Evolutionary conservation across 2,888 invertebrate species (phyloP).

Genomic region (Chaetogeoica ovagalla): DNA sequence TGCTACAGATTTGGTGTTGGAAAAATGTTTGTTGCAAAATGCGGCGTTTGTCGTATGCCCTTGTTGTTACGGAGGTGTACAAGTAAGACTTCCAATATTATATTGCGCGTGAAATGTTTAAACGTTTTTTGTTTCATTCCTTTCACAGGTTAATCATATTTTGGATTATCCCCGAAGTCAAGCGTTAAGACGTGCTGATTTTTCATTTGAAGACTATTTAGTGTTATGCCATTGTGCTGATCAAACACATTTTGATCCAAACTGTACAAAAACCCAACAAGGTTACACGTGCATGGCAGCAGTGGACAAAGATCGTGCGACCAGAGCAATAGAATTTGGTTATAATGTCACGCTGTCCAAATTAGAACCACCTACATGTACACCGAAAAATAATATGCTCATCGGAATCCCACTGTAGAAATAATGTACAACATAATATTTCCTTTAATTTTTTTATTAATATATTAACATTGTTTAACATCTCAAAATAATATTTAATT

Average conservation of each 20-base stretch:
- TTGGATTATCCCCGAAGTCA: constrained; percentile 80
- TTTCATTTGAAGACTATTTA: constrained; percentile 68
- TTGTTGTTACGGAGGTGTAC: constrained; percentile 90
- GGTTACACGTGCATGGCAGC: constrained; percentile 85
- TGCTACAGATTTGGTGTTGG: constrained; percentile 88
- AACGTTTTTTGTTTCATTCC: neutral
- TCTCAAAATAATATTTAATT: too few species aligned
- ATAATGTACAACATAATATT: constrained; percentile 8
- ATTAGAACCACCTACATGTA: constrained; percentile 78
- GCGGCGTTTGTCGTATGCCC: constrained; percentile 89
- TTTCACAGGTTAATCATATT: constrained; percentile 64
- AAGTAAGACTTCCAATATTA: constrained; percentile 58
- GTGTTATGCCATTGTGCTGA: constrained; percentile 88
- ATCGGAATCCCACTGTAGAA: constrained; percentile 66
- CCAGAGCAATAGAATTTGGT: constrained; percentile 73
- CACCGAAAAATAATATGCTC: constrained; percentile 88
- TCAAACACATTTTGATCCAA: constrained; percentile 77
- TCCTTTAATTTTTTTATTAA: constrained; percentile 17
- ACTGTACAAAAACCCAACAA: constrained; percentile 71
- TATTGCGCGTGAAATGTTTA: neutral
- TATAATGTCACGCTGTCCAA: constrained; percentile 77
- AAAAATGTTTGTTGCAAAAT: constrained; percentile 74
- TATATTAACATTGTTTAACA: constrained; percentile 1
- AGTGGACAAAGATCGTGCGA: constrained; percentile 82
- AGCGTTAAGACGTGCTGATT: constrained; percentile 57